These are phyloP conservation scores for Diaprepes abbreviatus DNA, from an alignment of 2,888 invertebrate species.

Conservation along the genomic window DNA sequence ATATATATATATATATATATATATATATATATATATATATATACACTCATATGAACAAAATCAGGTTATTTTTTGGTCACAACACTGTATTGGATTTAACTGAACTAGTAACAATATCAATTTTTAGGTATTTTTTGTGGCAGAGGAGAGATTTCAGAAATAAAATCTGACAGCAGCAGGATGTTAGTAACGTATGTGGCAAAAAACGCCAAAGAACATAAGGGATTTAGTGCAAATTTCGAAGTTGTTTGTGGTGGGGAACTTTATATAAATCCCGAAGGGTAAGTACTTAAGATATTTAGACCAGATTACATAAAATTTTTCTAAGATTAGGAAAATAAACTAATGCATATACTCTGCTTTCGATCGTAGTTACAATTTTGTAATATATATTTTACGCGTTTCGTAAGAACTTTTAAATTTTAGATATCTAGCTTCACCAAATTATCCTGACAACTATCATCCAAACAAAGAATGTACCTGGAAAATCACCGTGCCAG, in stretches of 20 bases:
- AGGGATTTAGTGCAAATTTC: conserved; percentile 90
- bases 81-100: no score
- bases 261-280: conserved; percentile 76
- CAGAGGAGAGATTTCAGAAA: conserved; percentile 77
- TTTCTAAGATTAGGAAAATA: no score
- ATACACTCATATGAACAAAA: no score
- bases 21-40: no score
- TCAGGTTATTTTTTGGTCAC: no score
- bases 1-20: no score
- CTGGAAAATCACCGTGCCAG: conserved; percentile 93
- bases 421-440: conserved; percentile 82
- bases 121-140: conserved; percentile 80
- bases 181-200: conserved; percentile 91
- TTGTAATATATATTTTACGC: neutral
- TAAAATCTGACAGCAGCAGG: conserved; percentile 88
- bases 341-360: no score
- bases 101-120: no score
- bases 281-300: conserved; percentile 67
- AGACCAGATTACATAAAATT: no score
- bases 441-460: conserved; percentile 97
- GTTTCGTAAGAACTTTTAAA: neutral
- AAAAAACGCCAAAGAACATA: conserved; percentile 76
- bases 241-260: conserved; percentile 98
- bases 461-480: conserved; percentile 94
- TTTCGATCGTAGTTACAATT: no score